A percentile compares a stretch with the other conserved stretches of the same genome.
Evolutionary conservation across 2,113 vertebrate species (phyloP).

Genomic region (Antigone vipio): DNA sequence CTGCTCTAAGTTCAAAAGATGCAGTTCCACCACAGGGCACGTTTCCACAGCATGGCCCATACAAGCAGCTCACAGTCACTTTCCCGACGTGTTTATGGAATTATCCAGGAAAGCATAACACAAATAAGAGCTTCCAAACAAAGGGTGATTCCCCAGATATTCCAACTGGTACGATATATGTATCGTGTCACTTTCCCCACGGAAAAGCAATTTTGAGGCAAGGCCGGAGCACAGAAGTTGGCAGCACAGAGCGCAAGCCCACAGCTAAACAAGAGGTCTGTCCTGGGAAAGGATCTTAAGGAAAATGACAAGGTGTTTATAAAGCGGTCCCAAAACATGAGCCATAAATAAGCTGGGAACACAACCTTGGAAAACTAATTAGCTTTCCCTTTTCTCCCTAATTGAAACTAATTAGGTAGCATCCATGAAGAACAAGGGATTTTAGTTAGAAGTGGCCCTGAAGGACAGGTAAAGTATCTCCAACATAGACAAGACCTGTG

Average conservation of each 20-base stretch:
- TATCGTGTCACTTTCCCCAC: rapidly evolving
- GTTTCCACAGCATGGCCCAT: rapidly evolving
- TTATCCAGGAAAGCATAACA: rapidly evolving
- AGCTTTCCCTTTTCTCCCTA: neutral
- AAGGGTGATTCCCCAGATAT: neutral
- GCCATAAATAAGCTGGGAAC: neutral
- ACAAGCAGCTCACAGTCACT: neutral
- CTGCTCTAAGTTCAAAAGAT: neutral
- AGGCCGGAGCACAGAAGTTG: neutral
- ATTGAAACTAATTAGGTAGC: neutral
- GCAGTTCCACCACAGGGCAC: neutral
- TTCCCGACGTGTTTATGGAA: neutral
- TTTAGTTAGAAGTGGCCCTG: neutral
- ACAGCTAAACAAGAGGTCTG: neutral
- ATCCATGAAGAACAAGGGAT: neutral
- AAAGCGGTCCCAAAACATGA: neutral
- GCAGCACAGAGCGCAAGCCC: neutral
- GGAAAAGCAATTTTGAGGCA: neutral
- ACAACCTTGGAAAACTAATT: neutral
- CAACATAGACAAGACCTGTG: neutral
- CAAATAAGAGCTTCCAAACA: neutral
- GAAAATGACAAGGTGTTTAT: neutral
- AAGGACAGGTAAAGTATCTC: neutral
- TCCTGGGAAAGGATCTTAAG: neutral
- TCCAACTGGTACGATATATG: rapidly evolving